phyloP scores from a whole-genome alignment of 1,140 invertebrate species.

The Drosophila saltans region DNA sequence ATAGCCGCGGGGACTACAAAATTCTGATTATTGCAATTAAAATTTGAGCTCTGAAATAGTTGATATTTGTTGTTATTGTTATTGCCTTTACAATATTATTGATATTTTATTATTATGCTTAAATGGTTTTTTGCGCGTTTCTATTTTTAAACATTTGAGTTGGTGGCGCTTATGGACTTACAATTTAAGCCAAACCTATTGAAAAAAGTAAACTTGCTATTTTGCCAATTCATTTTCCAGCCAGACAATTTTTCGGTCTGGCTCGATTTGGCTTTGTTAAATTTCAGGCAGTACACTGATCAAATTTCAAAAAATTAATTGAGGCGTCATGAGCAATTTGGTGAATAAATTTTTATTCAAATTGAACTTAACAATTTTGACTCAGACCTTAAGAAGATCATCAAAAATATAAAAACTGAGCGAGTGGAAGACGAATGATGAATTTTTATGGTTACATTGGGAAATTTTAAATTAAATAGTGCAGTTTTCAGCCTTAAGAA shows the following conservation, averaged over 20 bases:
- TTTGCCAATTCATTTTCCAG: constrained; percentile 61
- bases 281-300: constrained; percentile 54
- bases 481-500: no score
- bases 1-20: constrained; percentile 53
- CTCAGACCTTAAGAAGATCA: not conserved
- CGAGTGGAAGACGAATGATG: not conserved
- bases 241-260: constrained; percentile 35
- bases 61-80: constrained; percentile 28
- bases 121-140: constrained; percentile 44
- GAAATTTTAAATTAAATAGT: no score
- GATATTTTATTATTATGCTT: constrained; percentile 55
- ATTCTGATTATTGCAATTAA: constrained; percentile 58
- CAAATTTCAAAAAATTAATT: constrained; percentile 45
- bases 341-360: constrained; percentile 10
- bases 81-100: constrained; percentile 51
- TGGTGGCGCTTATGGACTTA: constrained; percentile 31
- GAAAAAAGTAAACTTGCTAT: constrained; percentile 14
- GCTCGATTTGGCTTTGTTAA: constrained; percentile 47
- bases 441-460: no score
- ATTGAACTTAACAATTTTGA: constrained; percentile 29
- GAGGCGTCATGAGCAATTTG: constrained; percentile 26
- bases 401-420: not conserved
- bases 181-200: constrained; percentile 45
- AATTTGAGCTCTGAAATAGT: constrained; percentile 45
- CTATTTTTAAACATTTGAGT: constrained; percentile 67